A percentile compares a stretch with the other conserved stretches of the same genome.
phyloP scores from a whole-genome alignment of 2,113 vertebrate genomes.

The Epinephelus moara region DNA sequence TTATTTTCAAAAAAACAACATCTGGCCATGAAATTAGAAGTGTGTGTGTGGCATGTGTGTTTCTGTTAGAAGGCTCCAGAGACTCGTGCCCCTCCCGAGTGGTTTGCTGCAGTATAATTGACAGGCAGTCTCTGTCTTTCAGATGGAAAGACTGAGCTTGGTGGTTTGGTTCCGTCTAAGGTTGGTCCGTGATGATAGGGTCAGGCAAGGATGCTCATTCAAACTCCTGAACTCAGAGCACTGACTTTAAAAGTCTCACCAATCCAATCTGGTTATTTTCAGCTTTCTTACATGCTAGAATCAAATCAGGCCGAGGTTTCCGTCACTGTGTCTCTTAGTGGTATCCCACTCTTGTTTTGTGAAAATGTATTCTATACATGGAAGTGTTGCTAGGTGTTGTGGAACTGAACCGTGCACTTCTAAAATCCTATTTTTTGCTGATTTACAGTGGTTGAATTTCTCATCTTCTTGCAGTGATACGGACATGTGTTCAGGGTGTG shows the following conservation, averaged over 20 bases:
- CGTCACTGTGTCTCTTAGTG: background rate
- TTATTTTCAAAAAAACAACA: constrained; percentile 28
- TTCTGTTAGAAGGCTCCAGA: constrained; percentile 30
- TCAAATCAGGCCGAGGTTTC: constrained; percentile 25
- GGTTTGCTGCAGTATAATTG: constrained; percentile 76
- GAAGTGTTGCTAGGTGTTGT: background rate
- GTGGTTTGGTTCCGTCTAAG: constrained; percentile 64
- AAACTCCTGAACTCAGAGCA: constrained; percentile 48
- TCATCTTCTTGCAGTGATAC: background rate
- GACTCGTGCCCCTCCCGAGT: constrained; percentile 49
- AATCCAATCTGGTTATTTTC: constrained; percentile 54
- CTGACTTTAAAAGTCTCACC: constrained; percentile 37
- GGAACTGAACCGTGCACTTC: background rate
- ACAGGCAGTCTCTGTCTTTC: constrained; percentile 61
- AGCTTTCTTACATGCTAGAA: constrained; percentile 12
- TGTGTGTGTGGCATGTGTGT: constrained; percentile 27
- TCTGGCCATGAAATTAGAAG: constrained; percentile 47
- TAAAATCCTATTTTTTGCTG: background rate
- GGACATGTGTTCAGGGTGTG: background rate
- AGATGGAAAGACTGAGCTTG: constrained; percentile 63
- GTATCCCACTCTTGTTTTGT: background rate
- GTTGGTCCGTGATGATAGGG: constrained; percentile 71
- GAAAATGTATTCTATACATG: no score
- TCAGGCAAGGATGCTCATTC: constrained; percentile 58
- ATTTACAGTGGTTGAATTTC: background rate